These are phyloP conservation scores for Numenius phaeopus DNA, from an alignment of 2,797 vertebrate species.

Conservation along the genomic window DNA sequence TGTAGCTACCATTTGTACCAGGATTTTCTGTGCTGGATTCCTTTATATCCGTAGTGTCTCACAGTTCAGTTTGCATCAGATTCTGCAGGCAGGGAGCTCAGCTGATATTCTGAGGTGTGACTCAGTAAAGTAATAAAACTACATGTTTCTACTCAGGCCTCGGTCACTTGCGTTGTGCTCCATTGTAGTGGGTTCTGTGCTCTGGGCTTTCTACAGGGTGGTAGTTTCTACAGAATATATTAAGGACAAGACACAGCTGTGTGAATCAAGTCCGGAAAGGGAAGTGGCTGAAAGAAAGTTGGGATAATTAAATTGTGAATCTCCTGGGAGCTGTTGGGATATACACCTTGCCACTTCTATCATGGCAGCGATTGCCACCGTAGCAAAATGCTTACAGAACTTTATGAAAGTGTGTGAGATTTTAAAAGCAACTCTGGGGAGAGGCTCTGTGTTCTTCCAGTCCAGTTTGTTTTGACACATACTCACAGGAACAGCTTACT, in stretches of 20 bases:
- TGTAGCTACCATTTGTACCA: background rate
- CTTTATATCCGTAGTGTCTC: background rate
- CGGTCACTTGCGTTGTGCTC: background rate
- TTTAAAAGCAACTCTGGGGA: background rate
- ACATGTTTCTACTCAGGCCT: accelerated
- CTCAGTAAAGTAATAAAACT: background rate
- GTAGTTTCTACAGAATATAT: background rate
- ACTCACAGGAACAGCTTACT: background rate
- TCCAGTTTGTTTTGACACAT: background rate
- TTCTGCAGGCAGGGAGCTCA: background rate
- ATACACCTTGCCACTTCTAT: background rate
- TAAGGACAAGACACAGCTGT: background rate
- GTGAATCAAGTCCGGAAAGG: background rate
- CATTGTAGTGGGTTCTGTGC: background rate
- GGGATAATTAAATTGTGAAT: accelerated
- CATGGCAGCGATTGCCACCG: background rate
- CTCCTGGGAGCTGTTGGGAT: background rate
- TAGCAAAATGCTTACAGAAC: background rate
- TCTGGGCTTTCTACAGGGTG: background rate
- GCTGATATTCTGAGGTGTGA: background rate
- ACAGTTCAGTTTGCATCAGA: background rate
- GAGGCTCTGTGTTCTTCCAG: background rate
- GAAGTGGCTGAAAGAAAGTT: background rate
- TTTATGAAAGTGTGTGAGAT: background rate
- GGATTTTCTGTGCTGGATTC: background rate